These are phyloP conservation scores for Catocala nupta DNA, from an alignment of 2,888 invertebrate species.

Conservation along the genomic window DNA sequence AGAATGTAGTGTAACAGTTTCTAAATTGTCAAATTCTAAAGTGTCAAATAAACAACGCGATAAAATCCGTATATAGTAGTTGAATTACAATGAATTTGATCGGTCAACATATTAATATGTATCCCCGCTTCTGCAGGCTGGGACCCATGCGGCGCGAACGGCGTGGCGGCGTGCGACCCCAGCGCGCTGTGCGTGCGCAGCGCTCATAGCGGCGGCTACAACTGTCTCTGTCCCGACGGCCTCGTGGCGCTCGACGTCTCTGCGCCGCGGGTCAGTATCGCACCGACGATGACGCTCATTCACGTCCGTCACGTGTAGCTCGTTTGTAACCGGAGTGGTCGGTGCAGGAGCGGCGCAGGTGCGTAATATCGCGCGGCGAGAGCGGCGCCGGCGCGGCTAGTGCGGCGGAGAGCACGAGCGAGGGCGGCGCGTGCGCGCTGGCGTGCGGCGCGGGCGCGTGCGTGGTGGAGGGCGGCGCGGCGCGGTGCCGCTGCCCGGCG, in stretches of 20 bases:
- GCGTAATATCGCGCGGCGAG: conserved; percentile 52
- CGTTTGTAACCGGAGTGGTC: no score
- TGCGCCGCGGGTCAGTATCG: conserved; percentile 50
- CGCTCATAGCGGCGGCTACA: conserved; percentile 70
- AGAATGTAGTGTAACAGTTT: no score
- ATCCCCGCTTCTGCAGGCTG: conserved; percentile 45
- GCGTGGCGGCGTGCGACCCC: conserved; percentile 80
- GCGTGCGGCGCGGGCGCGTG: conserved; percentile 88
- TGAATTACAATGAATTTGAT: no score
- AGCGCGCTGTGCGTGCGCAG: conserved; percentile 89
- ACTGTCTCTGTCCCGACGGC: conserved; percentile 88
- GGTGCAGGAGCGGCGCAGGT: conserved; percentile 57
- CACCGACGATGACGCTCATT: neutral
- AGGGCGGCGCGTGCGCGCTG: conserved; percentile 89
- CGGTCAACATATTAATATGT: neutral
- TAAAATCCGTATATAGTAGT: no score
- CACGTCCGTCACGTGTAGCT: no score
- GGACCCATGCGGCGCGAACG: conserved; percentile 81
- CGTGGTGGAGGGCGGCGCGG: conserved; percentile 38
- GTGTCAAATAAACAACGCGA: no score
- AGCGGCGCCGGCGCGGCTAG: conserved; percentile 25
- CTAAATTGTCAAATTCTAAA: no score
- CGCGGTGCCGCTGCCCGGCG: conserved; percentile 45
- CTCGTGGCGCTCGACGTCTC: conserved; percentile 62
- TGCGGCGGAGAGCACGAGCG: conserved; percentile 12